Base-by-base conservation (phyloP, 2,113 vertebrate species). In the Spilogale gracilis region DNA sequence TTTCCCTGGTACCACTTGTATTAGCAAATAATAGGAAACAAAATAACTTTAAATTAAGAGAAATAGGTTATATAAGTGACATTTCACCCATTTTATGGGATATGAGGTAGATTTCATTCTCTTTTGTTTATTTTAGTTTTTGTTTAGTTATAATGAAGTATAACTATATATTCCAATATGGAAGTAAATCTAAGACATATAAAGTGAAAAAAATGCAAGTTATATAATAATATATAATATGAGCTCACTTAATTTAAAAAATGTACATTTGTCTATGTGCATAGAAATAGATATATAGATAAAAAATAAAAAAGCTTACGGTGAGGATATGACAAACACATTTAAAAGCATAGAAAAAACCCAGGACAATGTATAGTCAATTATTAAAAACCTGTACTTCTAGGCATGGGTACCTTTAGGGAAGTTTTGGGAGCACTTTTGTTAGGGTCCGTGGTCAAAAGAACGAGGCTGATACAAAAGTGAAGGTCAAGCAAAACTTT, bases 101-200 rank as follows among this genome's bases (percentile, higher is more conserved):
- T n/a, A 73, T 9, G 4, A 89, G n/a, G 43, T 50, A 71, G 30
- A 81, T 71, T 82, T 43, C 54, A 9, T 78, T 85, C 17, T n/a
- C 48, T 65, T 95, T 67, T 65, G 17, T 20, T 73, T 80, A 79
- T 56, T 54, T 94, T 91, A 52, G 78, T 87, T 69, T 82, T 89
- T 50, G 73, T 60, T 79, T 87, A 93, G 73, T 60, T 92, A 67
- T 80, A 83, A 71, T 79, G 32, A 92, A 85, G 32, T 78, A 50
- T 45, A 78, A 54, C 52, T 50, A 76, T 43, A 79, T 84, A n/a
- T 54, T 84, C 38, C 50, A 50, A 71, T 38, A 13, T 11, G 23
- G 21, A 50, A 56, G 9, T n/a, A 80, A 43, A 45, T 67, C n/a
- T 2, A 67, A 78, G 54, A 45, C 14, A 79, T 54, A 78, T n/a